These are phyloP conservation scores for Drosophila picticornis DNA, from an alignment of 2,888 invertebrate species.

Conservation along the genomic window DNA sequence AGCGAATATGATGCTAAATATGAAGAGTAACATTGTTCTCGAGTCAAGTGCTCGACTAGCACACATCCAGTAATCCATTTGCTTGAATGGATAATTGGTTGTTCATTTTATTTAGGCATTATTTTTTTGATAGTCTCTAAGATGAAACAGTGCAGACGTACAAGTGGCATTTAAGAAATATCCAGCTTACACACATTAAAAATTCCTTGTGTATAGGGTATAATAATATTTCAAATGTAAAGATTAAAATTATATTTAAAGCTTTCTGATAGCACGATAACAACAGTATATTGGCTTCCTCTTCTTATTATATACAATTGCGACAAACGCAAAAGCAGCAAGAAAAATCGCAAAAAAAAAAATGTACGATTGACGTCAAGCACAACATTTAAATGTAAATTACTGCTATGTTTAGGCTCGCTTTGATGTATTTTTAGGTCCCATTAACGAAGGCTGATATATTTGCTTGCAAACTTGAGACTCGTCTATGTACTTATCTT, in stretches of 20 bases:
- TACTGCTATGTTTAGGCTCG: constrained; percentile 37
- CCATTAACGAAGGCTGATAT: constrained; percentile 55
- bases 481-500: constrained; percentile 19
- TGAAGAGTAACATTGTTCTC: background rate
- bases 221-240: constrained; percentile 19
- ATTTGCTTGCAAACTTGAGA: constrained; percentile 46
- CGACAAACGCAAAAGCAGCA: constrained; percentile 7
- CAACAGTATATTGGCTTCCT: constrained; percentile 32
- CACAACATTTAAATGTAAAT: constrained; percentile 55
- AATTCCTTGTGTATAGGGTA: background rate
- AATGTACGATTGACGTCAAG: constrained; percentile 60
- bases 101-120: background rate
- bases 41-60: background rate
- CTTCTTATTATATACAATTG: constrained; percentile 36
- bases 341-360: constrained; percentile 15
- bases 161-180: background rate
- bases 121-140: background rate
- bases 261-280: constrained; percentile 6
- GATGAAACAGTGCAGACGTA: rapidly evolving
- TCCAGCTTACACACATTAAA: background rate
- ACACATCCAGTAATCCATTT: background rate
- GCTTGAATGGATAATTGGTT: background rate
- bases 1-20: constrained; percentile 4
- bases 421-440: constrained; percentile 71
- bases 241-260: constrained; percentile 33